A percentile compares a stretch with the other conserved stretches of the same genome.
Conservation (phyloP, 1,140 invertebrate genomes). For the Pseudomyrmex concolor region DNA sequence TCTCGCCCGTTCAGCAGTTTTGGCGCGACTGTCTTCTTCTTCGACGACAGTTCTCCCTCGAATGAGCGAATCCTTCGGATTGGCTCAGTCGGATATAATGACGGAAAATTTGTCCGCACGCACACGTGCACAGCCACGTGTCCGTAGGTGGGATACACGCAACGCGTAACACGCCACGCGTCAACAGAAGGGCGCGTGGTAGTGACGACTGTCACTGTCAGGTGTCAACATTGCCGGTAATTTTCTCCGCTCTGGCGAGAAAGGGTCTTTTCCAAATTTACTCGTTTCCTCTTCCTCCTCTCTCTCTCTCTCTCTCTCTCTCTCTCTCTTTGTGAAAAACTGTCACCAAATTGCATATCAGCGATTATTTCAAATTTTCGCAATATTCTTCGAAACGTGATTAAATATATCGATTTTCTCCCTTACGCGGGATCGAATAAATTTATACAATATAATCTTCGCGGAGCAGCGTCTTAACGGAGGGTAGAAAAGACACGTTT, state of each 20-base stretch:
- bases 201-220: slow-evolving; percentile 74
- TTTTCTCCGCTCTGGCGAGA: slow-evolving; percentile 5
- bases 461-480: slow-evolving; percentile 7
- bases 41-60: slow-evolving; percentile 6
- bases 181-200: slow-evolving; percentile 57
- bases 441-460: neutral
- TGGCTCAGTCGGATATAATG: neutral
- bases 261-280: neutral
- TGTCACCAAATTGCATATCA: neutral
- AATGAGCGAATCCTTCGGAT: neutral
- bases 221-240: slow-evolving; percentile 63
- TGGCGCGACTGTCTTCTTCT: neutral
- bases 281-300: neutral
- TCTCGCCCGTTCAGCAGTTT: slow-evolving; percentile 35
- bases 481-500: neutral
- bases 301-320: too few relatives aligned
- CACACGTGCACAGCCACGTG: slow-evolving; percentile 40
- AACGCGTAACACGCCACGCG: slow-evolving; percentile 43
- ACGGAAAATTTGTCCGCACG: slow-evolving; percentile 29
- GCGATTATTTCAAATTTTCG: neutral
- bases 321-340: slow-evolving; percentile 15
- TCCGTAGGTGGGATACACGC: slow-evolving; percentile 34
- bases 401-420: slow-evolving; percentile 6
- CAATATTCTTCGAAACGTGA: too few relatives aligned
- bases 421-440: neutral